Conservation (phyloP, 2,797 vertebrate species). For the Sarcoramphus papa region DNA sequence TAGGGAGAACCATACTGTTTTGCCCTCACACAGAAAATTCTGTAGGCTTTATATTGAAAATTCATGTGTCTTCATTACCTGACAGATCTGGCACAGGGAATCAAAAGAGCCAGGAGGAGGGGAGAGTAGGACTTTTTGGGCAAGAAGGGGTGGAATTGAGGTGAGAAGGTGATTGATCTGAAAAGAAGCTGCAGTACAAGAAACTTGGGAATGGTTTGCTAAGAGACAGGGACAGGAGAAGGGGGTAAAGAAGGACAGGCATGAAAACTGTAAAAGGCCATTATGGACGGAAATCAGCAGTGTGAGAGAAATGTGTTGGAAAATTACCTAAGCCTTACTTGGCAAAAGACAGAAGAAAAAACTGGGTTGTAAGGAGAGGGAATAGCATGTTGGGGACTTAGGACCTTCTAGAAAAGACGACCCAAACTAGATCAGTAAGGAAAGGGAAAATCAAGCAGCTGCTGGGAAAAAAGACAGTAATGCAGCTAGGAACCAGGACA, state of each 20-base stretch:
- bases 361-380: background rate
- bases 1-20: background rate
- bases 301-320: background rate
- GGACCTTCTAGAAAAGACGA: background rate
- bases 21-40: background rate
- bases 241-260: background rate
- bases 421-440: background rate
- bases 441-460: background rate
- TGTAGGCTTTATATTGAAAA: background rate
- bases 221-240: background rate
- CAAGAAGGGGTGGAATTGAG: background rate
- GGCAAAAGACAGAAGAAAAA: background rate
- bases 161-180: background rate
- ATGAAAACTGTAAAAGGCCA: background rate
- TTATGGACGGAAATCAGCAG: background rate
- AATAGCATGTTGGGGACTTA: slow-evolving; percentile 2
- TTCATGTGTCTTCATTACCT: background rate
- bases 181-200: background rate
- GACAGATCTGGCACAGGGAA: background rate
- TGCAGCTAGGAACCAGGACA: background rate
- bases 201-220: background rate
- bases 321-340: slow-evolving; percentile 1
- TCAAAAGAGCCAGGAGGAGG: background rate
- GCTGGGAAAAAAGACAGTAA: background rate
- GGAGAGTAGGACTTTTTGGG: background rate